phyloP scores from a whole-genome alignment of 2,797 vertebrate genomes.

The Argya squamiceps region DNA sequence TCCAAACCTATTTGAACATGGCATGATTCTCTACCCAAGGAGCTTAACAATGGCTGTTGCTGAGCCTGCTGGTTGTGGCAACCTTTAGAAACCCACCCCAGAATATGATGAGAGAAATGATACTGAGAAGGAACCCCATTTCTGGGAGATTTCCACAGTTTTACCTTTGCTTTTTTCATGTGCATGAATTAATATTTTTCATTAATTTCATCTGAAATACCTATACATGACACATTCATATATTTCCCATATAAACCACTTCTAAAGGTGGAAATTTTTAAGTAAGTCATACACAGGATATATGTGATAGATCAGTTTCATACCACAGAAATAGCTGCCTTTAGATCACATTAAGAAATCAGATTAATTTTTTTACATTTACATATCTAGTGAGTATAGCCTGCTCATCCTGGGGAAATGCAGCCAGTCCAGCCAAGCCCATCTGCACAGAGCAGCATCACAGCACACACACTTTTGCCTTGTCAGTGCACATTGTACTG shows the following conservation, averaged over 20 bases:
- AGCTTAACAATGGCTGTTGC: neutral
- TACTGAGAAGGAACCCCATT: neutral
- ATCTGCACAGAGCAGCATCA: neutral
- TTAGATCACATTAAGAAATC: neutral
- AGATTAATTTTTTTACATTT: neutral
- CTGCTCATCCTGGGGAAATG: neutral
- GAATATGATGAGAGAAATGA: neutral
- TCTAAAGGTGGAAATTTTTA: neutral
- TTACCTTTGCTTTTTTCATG: neutral
- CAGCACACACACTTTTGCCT: neutral
- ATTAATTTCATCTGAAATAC: neutral
- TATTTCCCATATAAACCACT: neutral
- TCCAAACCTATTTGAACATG: neutral
- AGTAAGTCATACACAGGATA: neutral
- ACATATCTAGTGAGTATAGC: neutral
- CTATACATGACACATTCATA: neutral
- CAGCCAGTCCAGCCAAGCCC: neutral
- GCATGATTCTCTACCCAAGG: neutral
- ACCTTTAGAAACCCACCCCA: neutral
- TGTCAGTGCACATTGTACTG: neutral
- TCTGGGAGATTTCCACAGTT: neutral
- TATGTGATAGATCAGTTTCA: neutral
- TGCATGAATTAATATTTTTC: neutral
- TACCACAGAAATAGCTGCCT: neutral
- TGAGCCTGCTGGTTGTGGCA: neutral